Evolutionary conservation across 1,140 invertebrate species (phyloP).

Genomic region (Caenorhabditis brenneri): DNA sequence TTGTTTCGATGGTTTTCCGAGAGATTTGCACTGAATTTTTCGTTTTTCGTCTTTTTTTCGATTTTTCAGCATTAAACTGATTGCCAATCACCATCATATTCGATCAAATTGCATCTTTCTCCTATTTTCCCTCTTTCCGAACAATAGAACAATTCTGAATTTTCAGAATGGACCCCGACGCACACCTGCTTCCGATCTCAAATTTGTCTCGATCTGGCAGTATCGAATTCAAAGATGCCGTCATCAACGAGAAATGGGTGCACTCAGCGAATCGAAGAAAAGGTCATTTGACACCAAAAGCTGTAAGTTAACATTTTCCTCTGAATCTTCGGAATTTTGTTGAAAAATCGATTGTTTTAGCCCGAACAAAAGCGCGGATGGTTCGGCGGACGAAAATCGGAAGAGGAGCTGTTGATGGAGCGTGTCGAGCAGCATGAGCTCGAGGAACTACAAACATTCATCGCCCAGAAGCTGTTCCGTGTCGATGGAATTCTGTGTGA

Average conservation of each 20-base stretch:
- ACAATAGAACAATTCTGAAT: neutral
- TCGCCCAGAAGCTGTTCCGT: conserved; percentile 52
- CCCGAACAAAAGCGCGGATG: conserved; percentile 47
- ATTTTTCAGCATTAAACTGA: no score
- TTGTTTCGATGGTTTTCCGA: no score
- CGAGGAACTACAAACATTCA: conserved; percentile 48
- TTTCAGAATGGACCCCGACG: neutral
- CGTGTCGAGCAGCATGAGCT: conserved; percentile 44
- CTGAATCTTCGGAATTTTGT: no score
- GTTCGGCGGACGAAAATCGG: neutral
- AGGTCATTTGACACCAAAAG: conserved; percentile 5
- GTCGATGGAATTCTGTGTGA: conserved; percentile 49
- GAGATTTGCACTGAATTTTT: no score
- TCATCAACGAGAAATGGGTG: conserved; percentile 26
- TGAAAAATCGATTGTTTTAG: conserved; percentile 49
- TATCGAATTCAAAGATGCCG: conserved; percentile 27
- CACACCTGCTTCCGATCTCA: neutral
- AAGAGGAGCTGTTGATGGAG: conserved; percentile 29
- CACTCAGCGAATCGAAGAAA: conserved; percentile 16
- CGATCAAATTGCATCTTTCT: no score
- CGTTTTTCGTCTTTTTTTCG: no score
- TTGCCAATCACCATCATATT: no score
- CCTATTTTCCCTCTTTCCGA: no score
- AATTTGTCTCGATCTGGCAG: conserved; percentile 11
- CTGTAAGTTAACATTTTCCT: neutral